Evolutionary conservation across 2,888 invertebrate genomes (phyloP).

Genomic region (Ophraella communa): DNA sequence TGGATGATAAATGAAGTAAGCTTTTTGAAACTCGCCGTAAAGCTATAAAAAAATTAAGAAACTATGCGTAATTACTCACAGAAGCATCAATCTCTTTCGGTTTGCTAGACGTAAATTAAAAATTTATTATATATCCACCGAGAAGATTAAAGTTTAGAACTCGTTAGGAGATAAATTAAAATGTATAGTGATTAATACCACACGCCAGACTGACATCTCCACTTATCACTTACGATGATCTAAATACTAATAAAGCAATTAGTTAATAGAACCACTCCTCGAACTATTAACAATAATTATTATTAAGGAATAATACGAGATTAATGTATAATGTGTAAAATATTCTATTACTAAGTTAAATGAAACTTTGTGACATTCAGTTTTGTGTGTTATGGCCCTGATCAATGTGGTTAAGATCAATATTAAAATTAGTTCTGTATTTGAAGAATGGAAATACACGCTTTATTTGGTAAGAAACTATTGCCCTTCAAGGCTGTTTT

Average conservation of each 20-base stretch:
- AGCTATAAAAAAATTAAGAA: neutral
- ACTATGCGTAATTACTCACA: neutral
- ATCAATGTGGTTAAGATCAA: too few species aligned
- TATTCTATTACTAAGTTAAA: too few species aligned
- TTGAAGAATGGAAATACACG: too few species aligned
- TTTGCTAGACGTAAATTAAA: neutral
- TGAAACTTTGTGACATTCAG: too few species aligned
- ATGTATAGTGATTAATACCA: conserved; percentile 4
- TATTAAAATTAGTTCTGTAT: too few species aligned
- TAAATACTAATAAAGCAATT: conserved; percentile 12
- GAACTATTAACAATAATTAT: neutral
- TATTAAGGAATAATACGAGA: neutral
- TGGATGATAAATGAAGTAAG: too few species aligned
- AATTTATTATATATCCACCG: neutral
- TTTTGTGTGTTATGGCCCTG: too few species aligned
- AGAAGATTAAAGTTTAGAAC: neutral
- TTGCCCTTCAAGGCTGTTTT: too few species aligned
- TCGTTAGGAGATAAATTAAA: conserved; percentile 4
- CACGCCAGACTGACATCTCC: conserved; percentile 4
- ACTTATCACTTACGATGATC: conserved; percentile 1
- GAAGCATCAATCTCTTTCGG: neutral
- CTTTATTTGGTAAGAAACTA: too few species aligned
- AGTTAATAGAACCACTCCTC: conserved; percentile 8
- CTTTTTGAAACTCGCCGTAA: neutral
- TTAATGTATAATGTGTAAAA: neutral